Conservation (phyloP, 2,113 vertebrate genomes). For the Buteo buteo region DNA sequence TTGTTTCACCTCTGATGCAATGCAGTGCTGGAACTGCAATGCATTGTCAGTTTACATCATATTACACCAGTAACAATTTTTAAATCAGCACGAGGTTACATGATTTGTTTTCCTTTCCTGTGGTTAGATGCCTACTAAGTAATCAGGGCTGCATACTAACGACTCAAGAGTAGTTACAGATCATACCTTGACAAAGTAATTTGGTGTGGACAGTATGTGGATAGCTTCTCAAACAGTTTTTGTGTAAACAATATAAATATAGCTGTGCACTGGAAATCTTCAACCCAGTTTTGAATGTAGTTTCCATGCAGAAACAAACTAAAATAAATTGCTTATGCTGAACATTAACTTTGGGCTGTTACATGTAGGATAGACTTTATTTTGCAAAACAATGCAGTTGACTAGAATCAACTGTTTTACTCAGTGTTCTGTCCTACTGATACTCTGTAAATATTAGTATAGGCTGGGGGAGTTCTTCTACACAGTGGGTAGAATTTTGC, state of each 20-base stretch:
- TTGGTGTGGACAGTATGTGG: conserved; percentile 10
- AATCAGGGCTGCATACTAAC: conserved; percentile 2
- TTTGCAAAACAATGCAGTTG: not conserved
- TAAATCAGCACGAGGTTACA: not conserved
- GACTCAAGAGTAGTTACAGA: not conserved
- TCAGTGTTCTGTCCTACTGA: not conserved
- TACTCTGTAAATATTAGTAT: not conserved
- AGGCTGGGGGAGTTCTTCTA: not conserved
- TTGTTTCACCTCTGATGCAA: conserved; percentile 24
- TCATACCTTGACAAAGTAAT: not conserved
- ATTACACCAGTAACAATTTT: not conserved
- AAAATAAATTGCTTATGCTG: conserved; percentile 43
- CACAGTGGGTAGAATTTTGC: not conserved
- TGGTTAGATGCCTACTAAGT: not conserved
- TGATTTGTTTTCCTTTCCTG: conserved; percentile 27
- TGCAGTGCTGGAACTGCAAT: conserved; percentile 22
- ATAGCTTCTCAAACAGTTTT: conserved; percentile 5
- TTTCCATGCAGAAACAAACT: conserved; percentile 14
- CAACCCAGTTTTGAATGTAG: conserved; percentile 32
- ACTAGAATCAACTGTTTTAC: not conserved
- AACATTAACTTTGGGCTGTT: not conserved
- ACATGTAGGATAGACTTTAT: not conserved
- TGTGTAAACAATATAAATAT: conserved; percentile 56
- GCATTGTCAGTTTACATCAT: conserved; percentile 17
- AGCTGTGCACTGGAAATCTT: conserved; percentile 15